Conservation (phyloP, 2,888 invertebrate genomes). For the Corbicula japonica region DNA sequence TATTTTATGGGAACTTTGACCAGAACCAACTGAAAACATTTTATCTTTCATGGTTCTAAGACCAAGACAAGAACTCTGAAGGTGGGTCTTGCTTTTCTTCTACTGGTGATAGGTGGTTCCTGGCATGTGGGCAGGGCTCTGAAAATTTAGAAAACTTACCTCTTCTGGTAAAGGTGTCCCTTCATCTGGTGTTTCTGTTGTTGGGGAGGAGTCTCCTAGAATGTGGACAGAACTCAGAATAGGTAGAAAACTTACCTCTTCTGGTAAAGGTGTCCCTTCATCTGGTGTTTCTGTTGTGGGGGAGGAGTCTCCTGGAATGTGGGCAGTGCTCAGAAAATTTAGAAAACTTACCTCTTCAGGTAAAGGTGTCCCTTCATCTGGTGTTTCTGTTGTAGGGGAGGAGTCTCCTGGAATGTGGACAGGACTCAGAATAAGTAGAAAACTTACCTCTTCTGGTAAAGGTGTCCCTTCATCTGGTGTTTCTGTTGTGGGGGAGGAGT, state of each 20-base stretch:
- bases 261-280: conserved; percentile 60
- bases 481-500: conserved; percentile 41
- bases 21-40: too few species aligned
- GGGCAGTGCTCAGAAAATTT: conserved; percentile 20
- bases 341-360: conserved; percentile 74
- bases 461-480: conserved; percentile 39
- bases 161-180: conserved; percentile 68
- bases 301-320: conserved; percentile 49
- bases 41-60: too few species aligned
- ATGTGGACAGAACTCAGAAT: conserved; percentile 41
- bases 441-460: conserved; percentile 72
- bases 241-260: too few species aligned
- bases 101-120: too few species aligned
- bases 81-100: too few species aligned
- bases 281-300: conserved; percentile 39
- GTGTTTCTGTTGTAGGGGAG: conserved; percentile 42
- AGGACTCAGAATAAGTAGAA: too few species aligned
- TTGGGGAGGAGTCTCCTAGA: conserved; percentile 45
- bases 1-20: too few species aligned
- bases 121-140: too few species aligned
- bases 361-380: conserved; percentile 46
- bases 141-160: too few species aligned
- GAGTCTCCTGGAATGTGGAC: conserved; percentile 48
- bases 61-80: too few species aligned
- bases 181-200: conserved; percentile 31